Percentiles rank a stretch among this genome's conserved stretches.
These are phyloP conservation scores for Luscinia megarhynchos DNA, from an alignment of 2,797 vertebrate species.

Conservation along the genomic window DNA sequence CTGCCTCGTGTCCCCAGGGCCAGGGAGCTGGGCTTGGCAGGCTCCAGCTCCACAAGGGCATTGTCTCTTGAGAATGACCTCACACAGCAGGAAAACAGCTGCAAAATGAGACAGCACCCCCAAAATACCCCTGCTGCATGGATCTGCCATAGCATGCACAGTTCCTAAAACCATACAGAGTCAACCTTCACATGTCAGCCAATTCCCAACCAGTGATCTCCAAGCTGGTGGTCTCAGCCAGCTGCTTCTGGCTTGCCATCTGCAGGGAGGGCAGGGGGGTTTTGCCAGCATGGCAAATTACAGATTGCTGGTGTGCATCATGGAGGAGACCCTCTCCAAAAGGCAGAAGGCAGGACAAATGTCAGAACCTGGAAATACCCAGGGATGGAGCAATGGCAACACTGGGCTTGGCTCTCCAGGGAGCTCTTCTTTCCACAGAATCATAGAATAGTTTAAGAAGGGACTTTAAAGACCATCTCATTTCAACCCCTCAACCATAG, in stretches of 20 bases:
- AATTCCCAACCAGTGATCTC: neutral
- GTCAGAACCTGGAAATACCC: neutral
- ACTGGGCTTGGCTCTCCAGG: neutral
- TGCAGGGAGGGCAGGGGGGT: neutral
- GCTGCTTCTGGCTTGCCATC: neutral
- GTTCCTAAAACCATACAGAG: neutral
- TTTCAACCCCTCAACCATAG: neutral
- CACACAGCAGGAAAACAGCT: neutral
- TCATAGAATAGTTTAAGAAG: neutral
- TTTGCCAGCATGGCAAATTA: neutral
- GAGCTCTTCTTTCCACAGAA: neutral
- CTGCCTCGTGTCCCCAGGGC: neutral
- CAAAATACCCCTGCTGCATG: neutral
- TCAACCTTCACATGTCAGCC: neutral
- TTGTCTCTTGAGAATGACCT: neutral
- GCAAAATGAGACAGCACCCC: neutral
- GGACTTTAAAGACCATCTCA: neutral
- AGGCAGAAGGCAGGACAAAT: neutral
- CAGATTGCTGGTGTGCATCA: neutral
- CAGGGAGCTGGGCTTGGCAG: neutral
- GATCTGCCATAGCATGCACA: rapidly evolving
- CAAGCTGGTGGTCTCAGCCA: neutral
- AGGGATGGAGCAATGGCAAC: neutral
- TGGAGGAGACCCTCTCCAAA: neutral
- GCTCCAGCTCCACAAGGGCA: neutral